Conservation (phyloP, 1,140 invertebrate genomes). For the Drosophila prosaltans region DNA sequence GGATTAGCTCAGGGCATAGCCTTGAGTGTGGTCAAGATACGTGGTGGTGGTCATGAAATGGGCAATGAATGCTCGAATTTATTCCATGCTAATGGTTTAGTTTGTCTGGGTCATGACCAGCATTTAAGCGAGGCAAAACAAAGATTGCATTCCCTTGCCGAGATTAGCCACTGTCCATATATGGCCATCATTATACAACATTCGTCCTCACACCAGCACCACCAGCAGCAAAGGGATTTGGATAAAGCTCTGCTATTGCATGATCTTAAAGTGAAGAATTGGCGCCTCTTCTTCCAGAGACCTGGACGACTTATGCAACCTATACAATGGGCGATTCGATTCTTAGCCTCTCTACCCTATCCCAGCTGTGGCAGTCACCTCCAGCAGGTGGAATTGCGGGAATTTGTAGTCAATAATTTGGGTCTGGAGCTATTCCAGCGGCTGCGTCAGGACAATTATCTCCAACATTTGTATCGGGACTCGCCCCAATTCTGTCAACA, state of each 20-base stretch:
- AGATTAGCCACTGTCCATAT: conserved; percentile 17
- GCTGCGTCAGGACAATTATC: conserved; percentile 83
- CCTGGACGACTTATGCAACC: conserved; percentile 32
- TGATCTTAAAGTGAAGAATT: conserved; percentile 18
- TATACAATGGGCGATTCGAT: conserved; percentile 51
- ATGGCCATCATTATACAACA: conserved; percentile 52
- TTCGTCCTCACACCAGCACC: conserved; percentile 48
- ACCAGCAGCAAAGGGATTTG: conserved; percentile 9
- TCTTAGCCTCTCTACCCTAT: conserved; percentile 40
- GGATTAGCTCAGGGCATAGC: conserved; percentile 62
- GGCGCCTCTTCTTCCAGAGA: conserved; percentile 26
- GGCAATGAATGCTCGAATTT: conserved; percentile 7
- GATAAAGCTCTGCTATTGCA: conserved; percentile 53
- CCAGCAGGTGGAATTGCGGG: conserved; percentile 38
- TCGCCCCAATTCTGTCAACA: conserved; percentile 86
- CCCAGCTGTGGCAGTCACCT: conserved; percentile 17
- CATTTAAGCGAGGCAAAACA: neutral
- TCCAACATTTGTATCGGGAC: conserved; percentile 81
- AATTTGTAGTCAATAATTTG: conserved; percentile 49
- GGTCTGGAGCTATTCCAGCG: conserved; percentile 86
- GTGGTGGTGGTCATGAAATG: conserved; percentile 3
- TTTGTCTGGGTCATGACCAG: conserved; percentile 48
- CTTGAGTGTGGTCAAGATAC: conserved; percentile 70
- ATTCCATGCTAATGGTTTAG: conserved; percentile 55
- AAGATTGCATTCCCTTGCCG: conserved; percentile 21